Evolutionary conservation across 2,797 vertebrate species (phyloP).

Genomic region (Phrynocephalus guinanensis): DNA sequence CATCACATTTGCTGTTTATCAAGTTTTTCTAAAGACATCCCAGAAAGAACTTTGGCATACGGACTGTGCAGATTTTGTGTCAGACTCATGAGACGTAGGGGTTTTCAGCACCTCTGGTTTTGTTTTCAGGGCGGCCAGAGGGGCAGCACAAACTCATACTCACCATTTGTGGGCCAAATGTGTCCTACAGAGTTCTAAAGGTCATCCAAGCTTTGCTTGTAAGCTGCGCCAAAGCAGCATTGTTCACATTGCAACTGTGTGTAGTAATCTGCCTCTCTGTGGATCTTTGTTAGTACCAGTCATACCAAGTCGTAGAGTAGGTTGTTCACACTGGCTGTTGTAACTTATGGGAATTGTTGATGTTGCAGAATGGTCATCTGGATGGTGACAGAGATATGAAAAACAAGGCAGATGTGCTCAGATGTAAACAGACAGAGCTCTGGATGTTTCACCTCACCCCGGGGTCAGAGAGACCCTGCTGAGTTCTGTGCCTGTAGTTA

Average conservation of each 20-base stretch:
- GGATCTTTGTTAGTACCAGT: background rate
- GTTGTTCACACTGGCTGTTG: background rate
- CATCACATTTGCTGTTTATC: constrained; percentile 51
- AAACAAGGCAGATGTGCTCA: constrained; percentile 9
- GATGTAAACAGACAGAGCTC: background rate
- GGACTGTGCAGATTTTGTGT: constrained; percentile 66
- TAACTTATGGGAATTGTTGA: too few species aligned
- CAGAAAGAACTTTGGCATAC: constrained; percentile 69
- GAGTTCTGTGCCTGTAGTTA: background rate
- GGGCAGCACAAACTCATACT: constrained; percentile 21
- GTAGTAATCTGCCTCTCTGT: background rate
- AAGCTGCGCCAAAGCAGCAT: background rate
- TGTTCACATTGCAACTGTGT: background rate
- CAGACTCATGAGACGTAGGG: constrained; percentile 47
- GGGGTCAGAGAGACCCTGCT: background rate
- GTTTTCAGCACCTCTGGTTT: constrained; percentile 55
- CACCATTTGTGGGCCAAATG: constrained; percentile 45
- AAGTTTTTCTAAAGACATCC: constrained; percentile 62
- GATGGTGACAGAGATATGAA: background rate
- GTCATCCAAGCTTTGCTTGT: constrained; percentile 31
- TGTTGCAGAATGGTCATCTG: background rate
- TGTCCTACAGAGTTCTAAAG: constrained; percentile 58
- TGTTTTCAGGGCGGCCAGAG: constrained; percentile 58
- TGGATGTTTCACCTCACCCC: background rate
- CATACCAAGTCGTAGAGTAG: background rate